Base-by-base conservation (phyloP, 2,888 invertebrate species). In the Tuberolachnus salignus region DNA sequence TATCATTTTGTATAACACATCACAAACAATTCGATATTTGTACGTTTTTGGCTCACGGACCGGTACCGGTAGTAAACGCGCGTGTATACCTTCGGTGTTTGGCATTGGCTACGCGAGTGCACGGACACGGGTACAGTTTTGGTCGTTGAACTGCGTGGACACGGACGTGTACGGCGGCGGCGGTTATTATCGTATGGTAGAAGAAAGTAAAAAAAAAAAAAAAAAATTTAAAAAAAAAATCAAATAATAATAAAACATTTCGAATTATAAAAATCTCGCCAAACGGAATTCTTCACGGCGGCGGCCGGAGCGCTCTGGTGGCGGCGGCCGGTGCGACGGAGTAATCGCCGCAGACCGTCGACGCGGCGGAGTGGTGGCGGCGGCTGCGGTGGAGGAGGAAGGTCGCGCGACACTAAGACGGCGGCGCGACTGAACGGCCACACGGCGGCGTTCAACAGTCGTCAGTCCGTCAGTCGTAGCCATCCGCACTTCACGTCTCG, bases 381-480 rank as follows among this genome's bases (percentile, higher is more conserved):
- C 19, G 57, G 71, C 72, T 23, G 69, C 49, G 80, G 81, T 66
- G 81, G 66, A 80, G 81, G 81, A 80, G 71, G 82, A 80, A 44
- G 81, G 78, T 80, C 71, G 78, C 49, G 66, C 75, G 57, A 21
- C 11, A 55, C 61, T 46, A 64, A 51, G 57, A 16, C 53, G 34
- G 23, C 55, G 57, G 55, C 9, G 57, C 23, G 59, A 57, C n/a
- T 51, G 57, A 51, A 57, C 59, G 49, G 53, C 6, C 51, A 26
- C 66, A 55, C 51, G 51, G 51, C 53, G 51, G 70, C 80, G 80
- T 80, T 64, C 70, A 70, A 71, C 71, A 63, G 80, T 61, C 70
- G 64, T 16, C 63, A 46, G 61, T 21, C 34, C 19, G 34, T 70
- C 63, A 69, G 70, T 70, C 80, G 69, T 69, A 23, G 34, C 44